phyloP scores from a whole-genome alignment of 2,888 invertebrate species.

The Galerucella nymphaeae region DNA sequence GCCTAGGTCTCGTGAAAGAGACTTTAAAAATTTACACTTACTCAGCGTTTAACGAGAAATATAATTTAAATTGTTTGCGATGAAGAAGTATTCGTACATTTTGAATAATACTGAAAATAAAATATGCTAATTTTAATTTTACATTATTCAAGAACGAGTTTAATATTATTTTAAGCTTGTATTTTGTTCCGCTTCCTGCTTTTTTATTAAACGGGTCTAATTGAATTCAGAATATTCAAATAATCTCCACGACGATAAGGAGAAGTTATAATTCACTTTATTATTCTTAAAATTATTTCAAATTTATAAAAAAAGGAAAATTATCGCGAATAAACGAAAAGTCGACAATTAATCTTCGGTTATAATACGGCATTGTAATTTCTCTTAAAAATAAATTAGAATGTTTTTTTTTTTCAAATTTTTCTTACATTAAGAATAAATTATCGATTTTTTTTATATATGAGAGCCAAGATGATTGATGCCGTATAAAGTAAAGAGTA shows the following conservation, averaged over 20 bases:
- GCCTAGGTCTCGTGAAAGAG: too few species aligned
- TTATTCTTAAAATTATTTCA: not conserved
- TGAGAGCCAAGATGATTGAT: slow-evolving; percentile 25
- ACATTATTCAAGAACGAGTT: not conserved
- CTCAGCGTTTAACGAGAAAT: not conserved
- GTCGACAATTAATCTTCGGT: not conserved
- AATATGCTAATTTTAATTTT: not conserved
- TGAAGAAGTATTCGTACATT: not conserved
- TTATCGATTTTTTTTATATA: slow-evolving; percentile 24
- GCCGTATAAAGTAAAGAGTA: slow-evolving; percentile 23
- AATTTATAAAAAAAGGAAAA: not conserved
- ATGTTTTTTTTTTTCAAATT: slow-evolving; percentile 16
- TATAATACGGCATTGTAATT: not conserved
- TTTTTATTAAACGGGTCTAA: not conserved
- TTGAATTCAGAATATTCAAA: slow-evolving; percentile 4
- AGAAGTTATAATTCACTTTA: not conserved
- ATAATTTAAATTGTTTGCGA: not conserved
- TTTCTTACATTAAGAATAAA: slow-evolving; percentile 7
- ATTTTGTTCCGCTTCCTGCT: not conserved
- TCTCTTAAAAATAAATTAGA: slow-evolving; percentile 11
- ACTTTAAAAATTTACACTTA: too few species aligned
- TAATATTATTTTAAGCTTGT: not conserved
- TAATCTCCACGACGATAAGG: not conserved
- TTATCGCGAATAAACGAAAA: not conserved
- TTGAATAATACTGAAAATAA: not conserved